A percentile compares a stretch with the other conserved stretches of the same genome.
phyloP scores from a whole-genome alignment of 2,797 vertebrate species.

The Tolypeutes matacus region DNA sequence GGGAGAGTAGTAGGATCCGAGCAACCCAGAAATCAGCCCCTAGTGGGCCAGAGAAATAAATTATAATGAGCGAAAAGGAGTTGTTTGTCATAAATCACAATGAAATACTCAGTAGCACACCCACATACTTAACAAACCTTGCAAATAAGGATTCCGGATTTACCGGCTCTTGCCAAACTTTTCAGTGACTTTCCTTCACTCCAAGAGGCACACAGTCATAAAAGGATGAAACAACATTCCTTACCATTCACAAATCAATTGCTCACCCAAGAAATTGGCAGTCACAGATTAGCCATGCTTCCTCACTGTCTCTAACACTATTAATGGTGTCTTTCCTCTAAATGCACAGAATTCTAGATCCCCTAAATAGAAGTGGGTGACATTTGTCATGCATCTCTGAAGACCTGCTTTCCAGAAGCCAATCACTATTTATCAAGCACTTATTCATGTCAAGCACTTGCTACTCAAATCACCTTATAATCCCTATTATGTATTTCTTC shows the following conservation, averaged over 20 bases:
- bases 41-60: not conserved
- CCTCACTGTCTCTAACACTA: not conserved
- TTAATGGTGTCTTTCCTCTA: not conserved
- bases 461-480: not conserved
- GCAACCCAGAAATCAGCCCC: constrained; percentile 3
- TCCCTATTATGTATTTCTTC: not conserved
- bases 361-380: not conserved
- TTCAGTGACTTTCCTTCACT: not conserved
- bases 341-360: not conserved
- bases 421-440: not conserved
- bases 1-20: not conserved
- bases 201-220: not conserved
- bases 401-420: not conserved
- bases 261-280: not conserved
- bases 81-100: constrained; percentile 63
- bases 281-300: not conserved
- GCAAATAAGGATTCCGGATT: constrained; percentile 46
- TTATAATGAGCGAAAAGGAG: constrained; percentile 58
- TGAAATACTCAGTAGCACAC: constrained; percentile 58
- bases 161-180: constrained; percentile 41
- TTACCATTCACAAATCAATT: not conserved
- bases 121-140: constrained; percentile 48
- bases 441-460: not conserved
- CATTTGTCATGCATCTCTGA: not conserved
- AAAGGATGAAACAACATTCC: constrained; percentile 25